These are phyloP conservation scores for Dolichopus griseipennis DNA, from an alignment of 2,888 invertebrate species.

Conservation along the genomic window DNA sequence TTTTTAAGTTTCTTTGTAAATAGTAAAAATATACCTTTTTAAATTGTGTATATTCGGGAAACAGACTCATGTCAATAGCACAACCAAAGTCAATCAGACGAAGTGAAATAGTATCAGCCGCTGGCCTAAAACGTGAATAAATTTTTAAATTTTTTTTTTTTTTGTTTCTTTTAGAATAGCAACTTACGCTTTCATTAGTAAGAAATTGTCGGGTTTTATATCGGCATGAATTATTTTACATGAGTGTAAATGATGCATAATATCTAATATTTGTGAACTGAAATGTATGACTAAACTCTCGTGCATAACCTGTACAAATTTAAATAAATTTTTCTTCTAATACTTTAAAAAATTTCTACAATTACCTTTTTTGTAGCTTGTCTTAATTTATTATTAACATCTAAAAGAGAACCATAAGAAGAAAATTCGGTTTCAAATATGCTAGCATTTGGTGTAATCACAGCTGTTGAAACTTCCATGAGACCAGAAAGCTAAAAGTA, in stretches of 20 bases:
- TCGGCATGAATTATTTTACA: constrained; percentile 90
- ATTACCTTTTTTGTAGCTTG: constrained; percentile 56
- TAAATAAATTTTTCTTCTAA: neutral
- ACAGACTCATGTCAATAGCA: constrained; percentile 86
- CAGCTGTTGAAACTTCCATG: constrained; percentile 72
- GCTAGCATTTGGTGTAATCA: constrained; percentile 73
- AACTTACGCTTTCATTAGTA: constrained; percentile 65
- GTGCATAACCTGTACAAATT: constrained; percentile 48
- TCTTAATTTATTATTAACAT: constrained; percentile 68
- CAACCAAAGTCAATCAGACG: constrained; percentile 92
- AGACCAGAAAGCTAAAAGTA: constrained; percentile 49
- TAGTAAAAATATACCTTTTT: constrained; percentile 44
- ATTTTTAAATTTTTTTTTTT: constrained; percentile 4
- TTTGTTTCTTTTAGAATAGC: neutral
- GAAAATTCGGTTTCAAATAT: constrained; percentile 77
- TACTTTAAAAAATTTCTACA: neutral
- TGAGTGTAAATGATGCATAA: constrained; percentile 75
- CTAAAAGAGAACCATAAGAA: constrained; percentile 73
- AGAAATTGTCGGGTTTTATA: constrained; percentile 92
- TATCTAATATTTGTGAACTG: constrained; percentile 74
- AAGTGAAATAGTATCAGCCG: constrained; percentile 50
- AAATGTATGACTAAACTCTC: constrained; percentile 70
- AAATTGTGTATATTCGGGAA: constrained; percentile 72
- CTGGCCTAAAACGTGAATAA: constrained; percentile 22
- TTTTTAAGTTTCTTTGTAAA: neutral